phyloP scores from a whole-genome alignment of 2,113 vertebrate genomes.

The Protobothrops mucrosquamatus region DNA sequence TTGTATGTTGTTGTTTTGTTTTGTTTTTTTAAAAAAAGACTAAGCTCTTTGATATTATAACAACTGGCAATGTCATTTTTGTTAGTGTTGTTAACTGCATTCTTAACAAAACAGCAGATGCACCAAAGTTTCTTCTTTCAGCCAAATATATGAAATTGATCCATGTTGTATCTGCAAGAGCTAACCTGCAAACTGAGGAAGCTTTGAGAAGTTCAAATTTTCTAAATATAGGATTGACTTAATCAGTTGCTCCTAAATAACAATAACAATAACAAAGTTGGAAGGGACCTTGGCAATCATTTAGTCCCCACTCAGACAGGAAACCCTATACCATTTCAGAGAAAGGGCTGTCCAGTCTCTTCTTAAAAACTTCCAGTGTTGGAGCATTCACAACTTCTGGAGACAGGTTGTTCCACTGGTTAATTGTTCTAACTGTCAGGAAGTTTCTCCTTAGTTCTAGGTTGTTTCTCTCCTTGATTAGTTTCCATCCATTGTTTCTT shows the following conservation, averaged over 20 bases:
- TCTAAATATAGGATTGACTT: background rate
- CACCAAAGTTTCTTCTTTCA: conserved; percentile 80
- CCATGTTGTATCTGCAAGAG: conserved; percentile 45
- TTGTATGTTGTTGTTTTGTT: conserved; percentile 74
- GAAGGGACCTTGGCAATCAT: no score
- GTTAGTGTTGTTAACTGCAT: conserved; percentile 81
- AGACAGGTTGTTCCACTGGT: no score
- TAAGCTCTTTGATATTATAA: conserved; percentile 76
- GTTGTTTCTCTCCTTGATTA: no score
- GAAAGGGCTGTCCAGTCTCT: no score
- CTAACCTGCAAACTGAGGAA: conserved; percentile 46
- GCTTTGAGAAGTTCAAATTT: background rate
- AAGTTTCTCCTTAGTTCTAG: no score
- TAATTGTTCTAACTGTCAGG: no score
- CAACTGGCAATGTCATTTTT: conserved; percentile 82
- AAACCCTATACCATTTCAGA: no score
- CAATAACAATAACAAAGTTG: no score
- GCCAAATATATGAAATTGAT: conserved; percentile 65
- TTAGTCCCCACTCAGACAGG: no score
- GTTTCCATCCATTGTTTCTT: no score
- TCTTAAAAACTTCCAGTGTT: no score
- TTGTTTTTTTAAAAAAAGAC: conserved; percentile 52
- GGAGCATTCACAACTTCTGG: no score
- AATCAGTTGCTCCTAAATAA: conserved; percentile 2
- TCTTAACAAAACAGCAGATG: conserved; percentile 88